These are phyloP conservation scores for Oppia nitens DNA, from an alignment of 1,140 invertebrate species.

Conservation along the genomic window DNA sequence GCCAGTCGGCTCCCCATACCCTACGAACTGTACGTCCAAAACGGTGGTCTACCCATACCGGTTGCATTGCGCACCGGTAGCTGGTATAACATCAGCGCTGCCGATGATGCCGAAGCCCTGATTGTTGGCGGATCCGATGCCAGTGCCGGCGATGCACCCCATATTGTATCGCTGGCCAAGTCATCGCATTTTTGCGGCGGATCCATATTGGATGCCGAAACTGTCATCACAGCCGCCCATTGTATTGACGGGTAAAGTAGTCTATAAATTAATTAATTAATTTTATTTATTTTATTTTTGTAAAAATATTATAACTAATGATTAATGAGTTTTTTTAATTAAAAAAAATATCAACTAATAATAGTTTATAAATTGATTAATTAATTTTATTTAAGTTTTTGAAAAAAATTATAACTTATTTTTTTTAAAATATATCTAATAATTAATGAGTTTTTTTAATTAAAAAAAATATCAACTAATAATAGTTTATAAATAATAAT, in stretches of 20 bases:
- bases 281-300: background rate
- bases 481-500: background rate
- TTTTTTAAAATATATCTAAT: background rate
- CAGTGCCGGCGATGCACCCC: background rate
- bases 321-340: background rate
- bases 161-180: background rate
- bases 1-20: background rate
- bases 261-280: no score
- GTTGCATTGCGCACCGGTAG: background rate
- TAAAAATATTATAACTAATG: background rate
- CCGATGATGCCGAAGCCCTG: background rate
- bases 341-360: background rate
- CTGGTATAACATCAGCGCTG: background rate
- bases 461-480: background rate
- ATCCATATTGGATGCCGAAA: background rate
- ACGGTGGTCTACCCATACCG: background rate
- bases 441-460: background rate
- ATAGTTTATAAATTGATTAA: background rate
- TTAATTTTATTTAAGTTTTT: background rate
- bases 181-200: background rate
- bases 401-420: background rate
- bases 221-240: background rate
- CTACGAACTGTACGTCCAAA: background rate
- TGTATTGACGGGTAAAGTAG: background rate
- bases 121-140: background rate